phyloP scores from a whole-genome alignment of 1,140 invertebrate genomes.

The Bombus affinis region DNA sequence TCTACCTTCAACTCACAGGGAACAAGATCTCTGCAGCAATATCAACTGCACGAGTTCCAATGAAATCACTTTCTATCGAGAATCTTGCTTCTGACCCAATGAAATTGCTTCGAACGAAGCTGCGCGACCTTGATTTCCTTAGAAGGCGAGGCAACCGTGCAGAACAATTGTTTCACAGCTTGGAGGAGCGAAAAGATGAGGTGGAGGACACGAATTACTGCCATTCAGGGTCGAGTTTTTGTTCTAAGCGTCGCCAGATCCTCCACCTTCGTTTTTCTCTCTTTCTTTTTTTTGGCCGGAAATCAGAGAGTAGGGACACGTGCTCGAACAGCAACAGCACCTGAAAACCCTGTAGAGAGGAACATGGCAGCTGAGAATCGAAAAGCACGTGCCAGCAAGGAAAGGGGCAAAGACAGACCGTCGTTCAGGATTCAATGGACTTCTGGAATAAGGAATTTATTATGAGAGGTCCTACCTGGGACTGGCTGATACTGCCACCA shows the following conservation, averaged over 20 bases:
- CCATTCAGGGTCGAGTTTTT: slow-evolving; percentile 48
- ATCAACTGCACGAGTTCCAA: background rate
- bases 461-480: slow-evolving; percentile 62
- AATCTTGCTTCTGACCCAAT: background rate
- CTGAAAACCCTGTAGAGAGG: slow-evolving; percentile 48
- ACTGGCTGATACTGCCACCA: slow-evolving; percentile 55
- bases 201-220: slow-evolving; percentile 12
- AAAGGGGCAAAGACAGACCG: slow-evolving; percentile 52
- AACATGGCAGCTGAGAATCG: slow-evolving; percentile 66
- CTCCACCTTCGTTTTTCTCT: background rate
- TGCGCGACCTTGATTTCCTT: slow-evolving; percentile 23
- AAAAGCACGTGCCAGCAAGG: slow-evolving; percentile 68
- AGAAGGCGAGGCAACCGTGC: background rate
- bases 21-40: background rate
- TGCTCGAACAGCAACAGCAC: slow-evolving; percentile 64
- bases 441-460: slow-evolving; percentile 71
- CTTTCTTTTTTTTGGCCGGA: slow-evolving; percentile 28
- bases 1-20: background rate
- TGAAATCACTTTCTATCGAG: background rate
- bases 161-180: slow-evolving; percentile 29
- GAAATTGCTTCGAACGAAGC: background rate
- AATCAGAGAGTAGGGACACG: slow-evolving; percentile 62
- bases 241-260: slow-evolving; percentile 50
- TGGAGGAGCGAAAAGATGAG: slow-evolving; percentile 9
- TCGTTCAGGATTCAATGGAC: slow-evolving; percentile 58